Evolutionary conservation across 1,140 invertebrate species (phyloP), one percentile per base, ranked within the genome.

Genomic region (Hydropsyche tenuis): DNA sequence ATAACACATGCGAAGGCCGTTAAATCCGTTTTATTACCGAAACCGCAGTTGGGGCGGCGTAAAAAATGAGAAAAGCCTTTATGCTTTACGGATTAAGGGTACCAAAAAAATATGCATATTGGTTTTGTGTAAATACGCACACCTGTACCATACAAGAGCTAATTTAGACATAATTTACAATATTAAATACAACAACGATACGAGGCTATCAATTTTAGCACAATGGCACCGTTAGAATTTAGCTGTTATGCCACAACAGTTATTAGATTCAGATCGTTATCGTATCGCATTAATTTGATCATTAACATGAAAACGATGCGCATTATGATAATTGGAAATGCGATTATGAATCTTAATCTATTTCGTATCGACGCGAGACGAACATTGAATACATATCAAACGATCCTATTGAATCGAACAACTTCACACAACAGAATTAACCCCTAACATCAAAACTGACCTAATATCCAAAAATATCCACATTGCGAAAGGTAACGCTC

Each of bases 1-100:
- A 60, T 60, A 60, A 60, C 56, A 60, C 23, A 60, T 60, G 56
- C 56, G 25, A 60, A 60, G 56, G 56, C 23, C 56, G 56, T 60
- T 60, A 60, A 60, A 60, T 60, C 56, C 56, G 7, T 60, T 60
- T 60, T 60, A 60, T 60, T 60, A 20, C 23, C 56, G 22, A 53
- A 53, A 53, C 48, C 48, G 48, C 48, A 53, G 56, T 60, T 25
- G 56, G 56, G 56, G 56, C 56, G 56, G 56, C 56, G 23, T 60
- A 60, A 60, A 60, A 60, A 60, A 37, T 25, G 23, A 60, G 23
- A 60, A 60, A 60, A 60, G 23, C 23, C 56, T 18, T 60, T 60
- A 60, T 60, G 56, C 7, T 60, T 60, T 60, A 60, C 23, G 56
- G 56, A 60, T 60, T 60, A 60, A 25, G 56, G 22, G 22, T 60